phyloP scores from a whole-genome alignment of 2,113 vertebrate genomes.

The Ranitomeya variabilis region DNA sequence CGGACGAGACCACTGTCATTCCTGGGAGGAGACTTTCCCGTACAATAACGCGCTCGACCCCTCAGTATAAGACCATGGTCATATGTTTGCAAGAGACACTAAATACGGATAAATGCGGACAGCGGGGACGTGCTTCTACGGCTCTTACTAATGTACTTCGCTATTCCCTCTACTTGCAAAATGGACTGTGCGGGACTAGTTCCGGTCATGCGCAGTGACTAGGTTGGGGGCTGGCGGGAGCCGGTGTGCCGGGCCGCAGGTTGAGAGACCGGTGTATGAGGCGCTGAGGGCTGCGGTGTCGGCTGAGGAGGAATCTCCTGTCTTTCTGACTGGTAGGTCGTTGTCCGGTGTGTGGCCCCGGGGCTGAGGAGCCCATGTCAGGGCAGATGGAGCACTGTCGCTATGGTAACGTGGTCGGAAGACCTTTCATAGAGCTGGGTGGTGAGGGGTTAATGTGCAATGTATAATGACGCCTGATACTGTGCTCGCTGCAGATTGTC shows the following conservation, averaged over 20 bases:
- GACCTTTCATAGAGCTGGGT: too few relatives aligned
- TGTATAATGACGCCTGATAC: too few relatives aligned
- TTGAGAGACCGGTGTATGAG: background rate
- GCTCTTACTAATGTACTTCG: background rate
- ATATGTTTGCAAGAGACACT: background rate
- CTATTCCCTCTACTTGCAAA: background rate
- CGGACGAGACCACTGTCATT: background rate
- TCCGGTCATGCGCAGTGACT: background rate
- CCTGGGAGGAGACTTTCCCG: too few relatives aligned
- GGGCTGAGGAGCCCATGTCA: too few relatives aligned
- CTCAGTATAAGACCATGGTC: background rate
- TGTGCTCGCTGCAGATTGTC: too few relatives aligned
- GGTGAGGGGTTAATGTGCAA: too few relatives aligned
- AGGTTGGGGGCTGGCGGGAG: background rate
- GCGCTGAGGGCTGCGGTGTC: background rate
- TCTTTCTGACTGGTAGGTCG: slow-evolving; percentile 17
- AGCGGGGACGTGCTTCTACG: background rate
- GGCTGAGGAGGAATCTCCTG: slow-evolving; percentile 48
- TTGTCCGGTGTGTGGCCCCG: background rate
- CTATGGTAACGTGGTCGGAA: background rate
- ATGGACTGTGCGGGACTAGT: background rate
- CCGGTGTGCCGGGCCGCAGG: background rate
- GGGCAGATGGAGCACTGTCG: background rate
- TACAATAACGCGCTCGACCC: too few relatives aligned
- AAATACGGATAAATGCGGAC: background rate